phyloP scores from a whole-genome alignment of 1,140 invertebrate genomes.

The Drosophila sulfurigaster region DNA sequence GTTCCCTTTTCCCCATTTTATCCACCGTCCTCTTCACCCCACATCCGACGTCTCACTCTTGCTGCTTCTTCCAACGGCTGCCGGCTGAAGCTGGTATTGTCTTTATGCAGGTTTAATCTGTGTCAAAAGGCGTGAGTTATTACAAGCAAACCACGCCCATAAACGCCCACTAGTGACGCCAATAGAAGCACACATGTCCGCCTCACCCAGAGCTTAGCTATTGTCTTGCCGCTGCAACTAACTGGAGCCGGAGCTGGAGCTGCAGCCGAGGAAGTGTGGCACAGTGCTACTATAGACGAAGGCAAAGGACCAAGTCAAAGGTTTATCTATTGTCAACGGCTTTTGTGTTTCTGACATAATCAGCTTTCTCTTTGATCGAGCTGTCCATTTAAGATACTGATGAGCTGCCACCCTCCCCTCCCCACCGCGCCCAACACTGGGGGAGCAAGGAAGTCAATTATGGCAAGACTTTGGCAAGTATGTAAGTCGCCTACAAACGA shows the following conservation, averaged over 20 bases:
- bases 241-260: neutral
- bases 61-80: neutral
- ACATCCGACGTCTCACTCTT: neutral
- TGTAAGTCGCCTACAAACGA: no score
- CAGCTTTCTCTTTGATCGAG: conserved; percentile 66
- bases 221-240: conserved; percentile 49
- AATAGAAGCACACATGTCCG: conserved; percentile 37
- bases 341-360: conserved; percentile 71
- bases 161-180: conserved; percentile 28
- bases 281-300: neutral
- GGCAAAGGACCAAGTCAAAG: conserved; percentile 61
- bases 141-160: conserved; percentile 72
- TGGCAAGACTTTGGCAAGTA: conserved; percentile 2
- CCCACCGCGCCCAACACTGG: no score
- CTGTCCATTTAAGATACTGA: conserved; percentile 37
- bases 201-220: conserved; percentile 29
- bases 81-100: conserved; percentile 41
- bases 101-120: conserved; percentile 79
- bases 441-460: conserved; percentile 44
- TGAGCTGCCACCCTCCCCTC: conserved; percentile 19
- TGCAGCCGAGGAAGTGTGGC: neutral
- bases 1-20: conserved; percentile 9
- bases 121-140: conserved; percentile 83
- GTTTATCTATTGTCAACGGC: conserved; percentile 79
- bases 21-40: neutral